Evolutionary conservation across 2,113 vertebrate species (phyloP), one percentile per base, ranked within the genome.

Genomic region (Phylloscopus trochiloides): DNA sequence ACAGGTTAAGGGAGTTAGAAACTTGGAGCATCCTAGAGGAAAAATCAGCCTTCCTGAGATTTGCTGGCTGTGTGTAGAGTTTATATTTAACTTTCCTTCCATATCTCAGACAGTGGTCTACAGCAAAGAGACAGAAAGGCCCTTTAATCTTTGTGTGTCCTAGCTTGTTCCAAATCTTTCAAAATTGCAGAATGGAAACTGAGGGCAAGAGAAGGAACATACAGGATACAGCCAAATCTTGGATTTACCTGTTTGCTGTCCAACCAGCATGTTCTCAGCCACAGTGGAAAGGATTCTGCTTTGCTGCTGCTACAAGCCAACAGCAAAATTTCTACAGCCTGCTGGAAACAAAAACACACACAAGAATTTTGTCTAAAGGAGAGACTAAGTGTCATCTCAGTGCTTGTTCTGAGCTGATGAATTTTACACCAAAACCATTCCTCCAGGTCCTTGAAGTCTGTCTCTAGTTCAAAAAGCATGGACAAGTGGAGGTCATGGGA

Each of bases 141-240:
- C 14, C 19, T 74, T 81, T 74, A 71, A 59, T n/a, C 36, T 92
- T 48, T 59, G 3, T 17, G 9, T 59, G 28, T 43, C 38, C 38
- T 43, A 48, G 25, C 18, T 29, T 13, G 15, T 40, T 40, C 19
- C 25, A 29, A 67, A 58, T 14, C 43, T 76, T 51, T 76, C 61
- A 77, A 20, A 95, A 66, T 7, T 50, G 51, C 50, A 66, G 40
- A 70, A 32, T 43, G 71, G 89, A 94, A 95, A 95, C 55, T 54
- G 48, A 94, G 38, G 20, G 9, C 54, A 80, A 66, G 58, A 72
- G 51, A 54, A 50, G 26, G 51, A 92, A 74, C 34, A n/a, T 3
- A 11, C 4, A 80, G 40, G 16, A 31, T 14, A 34, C 2, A 2
- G 54, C 22, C 81, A 90, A 73, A 73, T 24, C 55, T 65, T 92